A percentile compares a stretch with the other conserved stretches of the same genome.
These are phyloP conservation scores for Cephus pulcher DNA, from an alignment of 2,888 invertebrate species.

Conservation along the genomic window DNA sequence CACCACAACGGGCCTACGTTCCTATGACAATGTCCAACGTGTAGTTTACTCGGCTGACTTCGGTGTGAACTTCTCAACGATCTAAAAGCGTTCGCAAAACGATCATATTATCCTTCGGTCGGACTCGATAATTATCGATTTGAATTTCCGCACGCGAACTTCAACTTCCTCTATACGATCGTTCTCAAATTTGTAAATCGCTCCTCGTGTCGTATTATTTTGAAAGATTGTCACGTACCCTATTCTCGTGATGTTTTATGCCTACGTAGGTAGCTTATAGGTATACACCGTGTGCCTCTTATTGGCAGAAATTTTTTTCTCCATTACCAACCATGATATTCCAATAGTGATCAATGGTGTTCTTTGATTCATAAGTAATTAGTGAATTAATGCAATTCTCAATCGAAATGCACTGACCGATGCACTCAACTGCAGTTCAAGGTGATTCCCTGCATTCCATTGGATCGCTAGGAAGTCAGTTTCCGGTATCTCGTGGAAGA, in stretches of 20 bases:
- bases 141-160: slow-evolving; percentile 19
- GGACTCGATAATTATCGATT: slow-evolving; percentile 16
- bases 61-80: not conserved
- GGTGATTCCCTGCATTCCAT: not conserved
- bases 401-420: not conserved
- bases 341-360: not conserved
- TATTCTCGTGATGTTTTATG: not conserved
- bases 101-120: slow-evolving; percentile 20
- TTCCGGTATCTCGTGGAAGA: not conserved
- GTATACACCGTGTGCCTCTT: not conserved
- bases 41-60: not conserved
- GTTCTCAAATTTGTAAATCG: slow-evolving; percentile 14
- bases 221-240: slow-evolving; percentile 42
- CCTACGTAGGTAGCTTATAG: not conserved
- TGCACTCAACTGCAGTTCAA: not conserved
- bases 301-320: not conserved
- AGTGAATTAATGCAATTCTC: not conserved
- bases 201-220: slow-evolving; percentile 27
- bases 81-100: slow-evolving; percentile 14
- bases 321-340: not conserved
- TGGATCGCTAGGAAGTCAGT: not conserved
- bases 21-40: slow-evolving; percentile 22
- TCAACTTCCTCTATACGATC: slow-evolving; percentile 22
- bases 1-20: not conserved
- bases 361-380: not conserved